Evolutionary conservation across 2,797 vertebrate species (phyloP).

Genomic region (Limosa lapponica): DNA sequence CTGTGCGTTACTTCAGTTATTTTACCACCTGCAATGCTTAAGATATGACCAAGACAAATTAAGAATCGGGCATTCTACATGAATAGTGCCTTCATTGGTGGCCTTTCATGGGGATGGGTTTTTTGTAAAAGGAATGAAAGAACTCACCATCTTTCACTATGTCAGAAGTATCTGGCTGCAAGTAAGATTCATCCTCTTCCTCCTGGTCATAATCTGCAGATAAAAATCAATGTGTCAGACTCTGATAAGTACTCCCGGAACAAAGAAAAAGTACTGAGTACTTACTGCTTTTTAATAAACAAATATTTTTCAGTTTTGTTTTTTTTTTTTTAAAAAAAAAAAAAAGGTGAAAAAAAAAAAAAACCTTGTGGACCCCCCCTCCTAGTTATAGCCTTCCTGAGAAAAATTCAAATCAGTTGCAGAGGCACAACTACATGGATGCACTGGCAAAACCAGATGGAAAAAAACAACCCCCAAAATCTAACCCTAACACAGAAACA

Average conservation of each 20-base stretch:
- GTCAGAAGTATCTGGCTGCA: conserved; percentile 83
- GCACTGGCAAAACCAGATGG: neutral
- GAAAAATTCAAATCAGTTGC: neutral
- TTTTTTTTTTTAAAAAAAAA: neutral
- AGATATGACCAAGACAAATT: neutral
- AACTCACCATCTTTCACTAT: conserved; percentile 71
- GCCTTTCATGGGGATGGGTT: neutral
- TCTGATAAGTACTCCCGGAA: neutral
- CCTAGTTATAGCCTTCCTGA: neutral
- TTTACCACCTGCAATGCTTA: neutral
- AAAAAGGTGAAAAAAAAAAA: neutral
- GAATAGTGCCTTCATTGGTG: neutral
- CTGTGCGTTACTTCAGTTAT: neutral
- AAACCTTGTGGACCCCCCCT: neutral
- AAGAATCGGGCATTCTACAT: neutral
- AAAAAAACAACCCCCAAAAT: neutral
- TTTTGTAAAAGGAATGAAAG: neutral
- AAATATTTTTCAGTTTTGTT: neutral
- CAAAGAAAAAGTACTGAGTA: neutral
- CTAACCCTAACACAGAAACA: neutral
- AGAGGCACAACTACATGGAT: neutral
- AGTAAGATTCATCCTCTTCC: conserved; percentile 88
- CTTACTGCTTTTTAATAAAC: neutral
- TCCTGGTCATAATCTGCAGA: conserved; percentile 84
- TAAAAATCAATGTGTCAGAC: neutral